phyloP scores from a whole-genome alignment of 2,113 vertebrate species.

The Perca flavescens region DNA sequence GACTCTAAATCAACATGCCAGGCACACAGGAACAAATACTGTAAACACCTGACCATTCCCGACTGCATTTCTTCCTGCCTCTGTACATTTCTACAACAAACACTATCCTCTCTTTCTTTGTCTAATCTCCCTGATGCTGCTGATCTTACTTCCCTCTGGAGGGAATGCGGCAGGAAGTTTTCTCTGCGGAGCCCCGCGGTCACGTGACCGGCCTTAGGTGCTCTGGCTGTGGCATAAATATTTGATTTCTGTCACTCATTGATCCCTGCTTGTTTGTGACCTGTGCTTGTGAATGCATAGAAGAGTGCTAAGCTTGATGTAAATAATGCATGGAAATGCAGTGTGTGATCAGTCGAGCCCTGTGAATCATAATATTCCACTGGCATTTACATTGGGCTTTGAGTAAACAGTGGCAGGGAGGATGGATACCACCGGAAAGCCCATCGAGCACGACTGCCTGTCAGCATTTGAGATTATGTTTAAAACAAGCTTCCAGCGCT shows the following conservation, averaged over 20 bases:
- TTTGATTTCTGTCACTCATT: conserved; percentile 80
- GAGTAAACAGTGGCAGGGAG: conserved; percentile 71
- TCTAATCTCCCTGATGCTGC: conserved; percentile 8
- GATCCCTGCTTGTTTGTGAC: conserved; percentile 76
- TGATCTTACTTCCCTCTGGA: conserved; percentile 48
- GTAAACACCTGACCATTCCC: conserved; percentile 15
- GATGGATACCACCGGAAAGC: conserved; percentile 59
- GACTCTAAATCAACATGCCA: conserved; percentile 54
- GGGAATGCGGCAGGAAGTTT: conserved; percentile 43
- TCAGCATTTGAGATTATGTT: conserved; percentile 70
- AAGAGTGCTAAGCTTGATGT: conserved; percentile 65
- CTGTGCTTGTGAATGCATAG: conserved; percentile 57
- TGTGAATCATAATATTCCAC: conserved; percentile 71
- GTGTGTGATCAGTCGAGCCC: conserved; percentile 70
- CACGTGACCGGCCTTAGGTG: conserved; percentile 67
- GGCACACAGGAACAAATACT: conserved; percentile 31
- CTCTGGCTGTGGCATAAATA: conserved; percentile 70
- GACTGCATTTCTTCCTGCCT: conserved; percentile 30
- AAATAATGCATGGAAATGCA: conserved; percentile 82
- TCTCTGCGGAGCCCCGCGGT: conserved; percentile 31
- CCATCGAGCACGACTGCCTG: conserved; percentile 45
- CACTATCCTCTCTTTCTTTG: not conserved
- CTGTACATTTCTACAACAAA: conserved; percentile 57
- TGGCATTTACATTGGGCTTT: conserved; percentile 82
- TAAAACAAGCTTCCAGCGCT: conserved; percentile 49